A percentile compares a stretch with the other conserved stretches of the same genome.
Conservation (phyloP, 2,888 invertebrate genomes). For the Brachylomia viminalis region DNA sequence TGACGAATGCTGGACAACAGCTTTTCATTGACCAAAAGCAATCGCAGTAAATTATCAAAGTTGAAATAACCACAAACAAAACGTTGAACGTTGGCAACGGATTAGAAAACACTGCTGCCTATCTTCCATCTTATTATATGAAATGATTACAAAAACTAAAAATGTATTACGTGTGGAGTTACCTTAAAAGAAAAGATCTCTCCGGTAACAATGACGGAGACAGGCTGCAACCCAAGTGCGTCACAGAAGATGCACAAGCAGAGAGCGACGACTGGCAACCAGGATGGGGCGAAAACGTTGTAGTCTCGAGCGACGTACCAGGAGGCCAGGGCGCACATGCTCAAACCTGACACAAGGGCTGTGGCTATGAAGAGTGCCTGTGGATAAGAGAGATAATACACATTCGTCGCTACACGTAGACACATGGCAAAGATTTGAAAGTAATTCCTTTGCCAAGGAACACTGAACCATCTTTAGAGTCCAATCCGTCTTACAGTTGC, state of each 20-base stretch:
- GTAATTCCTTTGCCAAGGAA: too few species aligned
- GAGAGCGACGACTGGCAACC: slow-evolving; percentile 87
- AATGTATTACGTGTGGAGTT: not conserved
- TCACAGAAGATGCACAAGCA: slow-evolving; percentile 89
- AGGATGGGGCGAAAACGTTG: slow-evolving; percentile 77
- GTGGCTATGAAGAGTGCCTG: slow-evolving; percentile 81
- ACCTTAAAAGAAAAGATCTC: slow-evolving; percentile 90
- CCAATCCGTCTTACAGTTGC: too few species aligned
- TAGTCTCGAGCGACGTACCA: slow-evolving; percentile 82
- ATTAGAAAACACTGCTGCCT: not conserved
- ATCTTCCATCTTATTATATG: not conserved
- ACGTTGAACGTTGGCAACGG: not conserved
- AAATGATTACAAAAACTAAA: too few species aligned
- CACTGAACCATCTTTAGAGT: too few species aligned
- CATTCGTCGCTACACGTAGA: not conserved
- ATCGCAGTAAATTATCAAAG: not conserved
- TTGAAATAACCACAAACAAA: not conserved
- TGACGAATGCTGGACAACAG: not conserved
- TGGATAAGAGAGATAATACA: not conserved
- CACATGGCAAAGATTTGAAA: too few species aligned
- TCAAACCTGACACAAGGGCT: slow-evolving; percentile 81
- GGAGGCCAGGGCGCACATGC: slow-evolving; percentile 82
- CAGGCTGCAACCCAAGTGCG: slow-evolving; percentile 88
- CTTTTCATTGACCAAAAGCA: not conserved
- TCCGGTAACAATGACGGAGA: slow-evolving; percentile 86